Percentiles rank a stretch among this genome's conserved stretches.
Evolutionary conservation across 2,797 vertebrate species (phyloP).

Genomic region (Muscicapa striata): DNA sequence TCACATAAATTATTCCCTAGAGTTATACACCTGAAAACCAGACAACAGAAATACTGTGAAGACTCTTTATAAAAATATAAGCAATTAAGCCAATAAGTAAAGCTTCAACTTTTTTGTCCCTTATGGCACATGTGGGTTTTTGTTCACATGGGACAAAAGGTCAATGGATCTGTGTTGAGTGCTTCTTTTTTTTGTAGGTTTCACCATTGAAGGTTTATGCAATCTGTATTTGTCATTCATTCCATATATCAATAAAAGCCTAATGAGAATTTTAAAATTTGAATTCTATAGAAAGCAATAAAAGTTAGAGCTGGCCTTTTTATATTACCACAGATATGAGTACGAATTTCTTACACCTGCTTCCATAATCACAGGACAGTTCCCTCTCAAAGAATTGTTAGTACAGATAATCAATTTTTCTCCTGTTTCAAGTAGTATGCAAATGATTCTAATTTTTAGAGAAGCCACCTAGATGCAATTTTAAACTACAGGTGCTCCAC

Average conservation of each 20-base stretch:
- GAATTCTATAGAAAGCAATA: not conserved
- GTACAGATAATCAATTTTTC: not conserved
- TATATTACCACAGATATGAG: not conserved
- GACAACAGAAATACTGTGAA: not conserved
- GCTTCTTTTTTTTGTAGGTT: not conserved
- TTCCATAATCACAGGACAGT: not conserved
- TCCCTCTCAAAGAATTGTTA: not conserved
- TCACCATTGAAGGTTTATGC: not conserved
- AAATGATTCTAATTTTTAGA: not conserved
- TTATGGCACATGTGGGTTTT: rapidly evolving
- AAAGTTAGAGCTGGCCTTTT: not conserved
- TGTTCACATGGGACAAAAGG: not conserved
- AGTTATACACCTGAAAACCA: not conserved
- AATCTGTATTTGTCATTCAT: not conserved
- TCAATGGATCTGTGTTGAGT: not conserved
- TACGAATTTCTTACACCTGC: not conserved
- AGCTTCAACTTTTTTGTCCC: not conserved
- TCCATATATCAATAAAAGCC: not conserved
- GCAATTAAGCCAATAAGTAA: not conserved
- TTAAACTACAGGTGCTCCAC: not conserved
- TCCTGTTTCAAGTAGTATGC: not conserved
- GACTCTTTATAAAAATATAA: not conserved
- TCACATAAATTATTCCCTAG: not conserved
- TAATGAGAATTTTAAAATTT: not conserved
- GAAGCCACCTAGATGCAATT: not conserved